Conservation (phyloP, 2,888 invertebrate species). For the Mythimna lalbum region DNA sequence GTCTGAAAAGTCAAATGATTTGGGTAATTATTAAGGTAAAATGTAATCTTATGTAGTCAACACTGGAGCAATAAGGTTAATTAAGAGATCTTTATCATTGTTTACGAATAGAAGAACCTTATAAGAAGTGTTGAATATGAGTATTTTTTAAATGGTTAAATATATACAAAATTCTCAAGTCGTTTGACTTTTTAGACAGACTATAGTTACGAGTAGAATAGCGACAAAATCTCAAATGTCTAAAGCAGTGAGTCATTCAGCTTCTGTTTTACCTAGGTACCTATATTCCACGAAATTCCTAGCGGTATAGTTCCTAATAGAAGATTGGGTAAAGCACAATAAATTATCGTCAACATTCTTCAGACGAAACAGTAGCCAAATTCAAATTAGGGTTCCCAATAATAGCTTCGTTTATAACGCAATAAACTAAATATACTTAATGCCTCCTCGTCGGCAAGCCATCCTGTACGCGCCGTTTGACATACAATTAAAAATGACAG, state of each 20-base stretch:
- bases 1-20: too few species aligned
- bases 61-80: too few species aligned
- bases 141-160: too few species aligned
- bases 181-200: too few species aligned
- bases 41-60: too few species aligned
- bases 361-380: conserved; percentile 64
- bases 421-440: conserved; percentile 88
- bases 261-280: not conserved
- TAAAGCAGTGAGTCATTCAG: not conserved
- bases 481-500: conserved; percentile 90
- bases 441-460: conserved; percentile 76
- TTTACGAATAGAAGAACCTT: too few species aligned
- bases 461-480: conserved; percentile 77
- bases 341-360: conserved; percentile 46
- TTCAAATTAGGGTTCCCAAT: conserved; percentile 80
- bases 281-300: conserved; percentile 1
- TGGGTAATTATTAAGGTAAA: too few species aligned
- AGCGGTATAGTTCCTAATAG: not conserved
- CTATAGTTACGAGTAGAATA: not conserved
- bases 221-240: conserved; percentile 5
- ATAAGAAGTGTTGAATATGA: too few species aligned
- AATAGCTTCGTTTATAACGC: conserved; percentile 86
- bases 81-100: too few species aligned
- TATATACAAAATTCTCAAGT: too few species aligned
- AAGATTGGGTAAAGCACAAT: conserved; percentile 28